Conservation (phyloP, 2,797 vertebrate genomes). For the Hydrolagus colliei region DNA sequence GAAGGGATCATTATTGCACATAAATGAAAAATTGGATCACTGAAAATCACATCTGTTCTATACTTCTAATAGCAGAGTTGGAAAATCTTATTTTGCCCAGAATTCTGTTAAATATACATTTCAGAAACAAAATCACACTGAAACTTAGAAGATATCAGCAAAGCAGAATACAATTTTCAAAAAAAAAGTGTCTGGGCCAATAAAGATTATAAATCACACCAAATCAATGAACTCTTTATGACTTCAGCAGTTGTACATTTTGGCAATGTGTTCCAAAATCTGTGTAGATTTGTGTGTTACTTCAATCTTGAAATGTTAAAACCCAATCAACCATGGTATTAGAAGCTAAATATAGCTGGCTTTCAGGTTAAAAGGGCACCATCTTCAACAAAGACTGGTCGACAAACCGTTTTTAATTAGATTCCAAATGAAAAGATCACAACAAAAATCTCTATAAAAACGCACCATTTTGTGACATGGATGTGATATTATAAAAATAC, state of each 20-base stretch:
- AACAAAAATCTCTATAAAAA: not conserved
- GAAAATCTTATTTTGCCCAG: too few species aligned
- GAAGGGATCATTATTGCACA: not conserved
- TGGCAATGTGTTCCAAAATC: not conserved
- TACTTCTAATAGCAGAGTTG: too few species aligned
- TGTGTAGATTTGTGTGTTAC: not conserved
- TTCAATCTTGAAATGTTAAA: not conserved
- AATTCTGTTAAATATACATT: too few species aligned
- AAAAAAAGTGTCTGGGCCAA: too few species aligned
- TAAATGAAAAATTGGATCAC: not conserved
- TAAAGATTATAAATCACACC: not conserved
- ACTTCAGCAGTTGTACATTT: not conserved
- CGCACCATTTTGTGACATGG: not conserved
- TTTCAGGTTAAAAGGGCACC: not conserved
- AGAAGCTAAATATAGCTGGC: not conserved
- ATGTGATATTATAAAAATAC: not conserved
- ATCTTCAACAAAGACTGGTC: not conserved
- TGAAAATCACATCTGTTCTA: not conserved
- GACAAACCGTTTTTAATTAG: not conserved
- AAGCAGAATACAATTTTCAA: too few species aligned
- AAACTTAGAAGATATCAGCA: too few species aligned
- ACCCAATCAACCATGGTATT: not conserved
- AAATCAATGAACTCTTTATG: not conserved
- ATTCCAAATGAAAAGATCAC: too few species aligned
- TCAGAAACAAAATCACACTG: not conserved